These are phyloP conservation scores for Sphyrna mokarran DNA, from an alignment of 2,113 vertebrate genomes.

Conservation along the genomic window DNA sequence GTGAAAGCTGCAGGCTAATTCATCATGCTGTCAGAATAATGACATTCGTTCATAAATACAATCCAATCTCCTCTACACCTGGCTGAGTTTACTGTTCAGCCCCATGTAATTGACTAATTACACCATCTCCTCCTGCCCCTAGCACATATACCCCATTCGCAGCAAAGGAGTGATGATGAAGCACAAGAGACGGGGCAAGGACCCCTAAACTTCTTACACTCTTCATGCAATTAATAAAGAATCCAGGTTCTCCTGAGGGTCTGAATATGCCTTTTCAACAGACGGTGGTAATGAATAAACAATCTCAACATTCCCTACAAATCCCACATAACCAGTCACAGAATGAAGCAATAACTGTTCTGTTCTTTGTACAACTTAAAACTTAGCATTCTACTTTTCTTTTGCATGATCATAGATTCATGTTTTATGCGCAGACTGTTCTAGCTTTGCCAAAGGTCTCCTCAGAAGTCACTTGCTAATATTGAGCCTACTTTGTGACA, in stretches of 20 bases:
- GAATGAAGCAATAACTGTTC: neutral
- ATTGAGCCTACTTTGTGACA: no score
- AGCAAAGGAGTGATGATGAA: conserved; percentile 45
- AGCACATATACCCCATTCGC: conserved; percentile 36
- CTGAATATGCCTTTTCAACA: conserved; percentile 69
- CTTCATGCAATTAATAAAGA: conserved; percentile 66
- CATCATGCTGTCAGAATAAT: conserved; percentile 78
- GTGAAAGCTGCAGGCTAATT: conserved; percentile 53
- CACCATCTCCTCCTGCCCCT: conserved; percentile 45
- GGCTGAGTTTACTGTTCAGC: conserved; percentile 54
- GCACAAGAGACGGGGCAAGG: conserved; percentile 43
- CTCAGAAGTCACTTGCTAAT: neutral
- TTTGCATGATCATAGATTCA: neutral
- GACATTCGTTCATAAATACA: conserved; percentile 76
- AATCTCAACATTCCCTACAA: neutral
- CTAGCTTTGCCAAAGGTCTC: neutral
- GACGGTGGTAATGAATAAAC: conserved; percentile 48
- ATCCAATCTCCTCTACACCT: conserved; percentile 65
- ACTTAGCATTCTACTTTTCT: neutral
- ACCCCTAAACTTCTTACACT: conserved; percentile 46
- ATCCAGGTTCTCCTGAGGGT: conserved; percentile 63
- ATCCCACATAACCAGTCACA: neutral
- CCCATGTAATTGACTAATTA: conserved; percentile 55
- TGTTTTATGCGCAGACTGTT: neutral
- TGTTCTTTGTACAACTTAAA: neutral